phyloP scores from a whole-genome alignment of 2,888 invertebrate genomes.

The Autographa gamma region DNA sequence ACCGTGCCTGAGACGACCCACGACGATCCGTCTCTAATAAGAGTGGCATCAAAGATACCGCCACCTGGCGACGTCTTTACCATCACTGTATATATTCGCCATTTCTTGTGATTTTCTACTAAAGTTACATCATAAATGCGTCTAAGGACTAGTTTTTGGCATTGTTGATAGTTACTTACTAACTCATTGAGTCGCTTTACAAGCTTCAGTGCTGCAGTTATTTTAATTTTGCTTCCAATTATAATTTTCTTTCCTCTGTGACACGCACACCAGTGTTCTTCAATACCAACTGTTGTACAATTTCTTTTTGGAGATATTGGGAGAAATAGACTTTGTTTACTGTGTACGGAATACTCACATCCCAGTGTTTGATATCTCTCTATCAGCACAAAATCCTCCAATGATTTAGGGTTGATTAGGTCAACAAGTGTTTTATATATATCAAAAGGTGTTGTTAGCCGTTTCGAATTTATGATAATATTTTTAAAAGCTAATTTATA shows the following conservation, averaged over 20 bases:
- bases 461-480: constrained; percentile 89
- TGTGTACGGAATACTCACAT: constrained; percentile 69
- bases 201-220: constrained; percentile 88
- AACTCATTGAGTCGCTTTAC: constrained; percentile 90
- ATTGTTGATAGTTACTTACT: constrained; percentile 89
- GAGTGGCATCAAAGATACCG: constrained; percentile 93
- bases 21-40: constrained; percentile 70
- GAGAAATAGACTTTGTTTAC: constrained; percentile 92
- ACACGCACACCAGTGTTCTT: constrained; percentile 95
- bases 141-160: constrained; percentile 89
- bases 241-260: constrained; percentile 88
- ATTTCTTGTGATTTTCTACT: constrained; percentile 84
- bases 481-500: constrained; percentile 90
- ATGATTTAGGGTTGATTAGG: constrained; percentile 84
- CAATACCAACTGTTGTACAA: constrained; percentile 92
- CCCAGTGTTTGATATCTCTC: constrained; percentile 69
- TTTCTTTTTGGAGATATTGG: constrained; percentile 91
- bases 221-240: constrained; percentile 83
- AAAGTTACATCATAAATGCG: constrained; percentile 72
- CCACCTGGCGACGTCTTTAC: constrained; percentile 90
- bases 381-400: constrained; percentile 60
- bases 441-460: constrained; percentile 93
- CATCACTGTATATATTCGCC: constrained; percentile 89
- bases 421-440: constrained; percentile 93
- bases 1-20: constrained; percentile 91